Evolutionary conservation across 2,888 invertebrate genomes (phyloP).

Genomic region (Latheticus oryzae): DNA sequence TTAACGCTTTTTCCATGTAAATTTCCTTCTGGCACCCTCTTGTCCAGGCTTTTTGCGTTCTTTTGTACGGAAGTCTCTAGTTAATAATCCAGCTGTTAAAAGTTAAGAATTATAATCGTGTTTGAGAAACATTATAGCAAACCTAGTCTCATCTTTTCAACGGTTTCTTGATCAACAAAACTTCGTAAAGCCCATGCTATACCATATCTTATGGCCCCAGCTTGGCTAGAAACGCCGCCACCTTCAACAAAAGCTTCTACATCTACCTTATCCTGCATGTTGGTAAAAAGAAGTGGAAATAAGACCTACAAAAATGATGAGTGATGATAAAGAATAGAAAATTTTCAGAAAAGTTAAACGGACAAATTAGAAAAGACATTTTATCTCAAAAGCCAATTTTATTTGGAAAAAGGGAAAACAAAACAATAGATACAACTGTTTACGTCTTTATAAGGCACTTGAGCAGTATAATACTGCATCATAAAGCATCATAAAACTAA

Average conservation of each 20-base stretch:
- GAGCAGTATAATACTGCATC: conserved; percentile 26
- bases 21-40: conserved; percentile 88
- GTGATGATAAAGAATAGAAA: not conserved
- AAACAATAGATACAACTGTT: conserved; percentile 16
- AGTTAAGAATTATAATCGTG: conserved; percentile 38
- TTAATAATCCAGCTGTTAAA: conserved; percentile 83
- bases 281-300: conserved; percentile 86
- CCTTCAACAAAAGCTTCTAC: conserved; percentile 80
- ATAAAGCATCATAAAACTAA: conserved; percentile 34
- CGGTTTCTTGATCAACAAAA: conserved; percentile 81
- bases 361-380: conserved; percentile 10
- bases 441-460: conserved; percentile 26
- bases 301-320: conserved; percentile 69
- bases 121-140: not conserved
- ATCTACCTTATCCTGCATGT: conserved; percentile 82
- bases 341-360: conserved; percentile 9
- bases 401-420: too few species aligned
- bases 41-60: conserved; percentile 96
- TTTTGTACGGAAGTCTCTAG: conserved; percentile 78
- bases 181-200: conserved; percentile 85
- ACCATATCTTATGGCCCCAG: conserved; percentile 91
- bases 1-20: conserved; percentile 93
- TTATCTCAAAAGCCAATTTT: conserved; percentile 23
- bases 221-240: conserved; percentile 83
- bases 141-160: conserved; percentile 90